Evolutionary conservation across 2,113 vertebrate genomes (phyloP).

Genomic region (Anarhynchus alexandrinus): DNA sequence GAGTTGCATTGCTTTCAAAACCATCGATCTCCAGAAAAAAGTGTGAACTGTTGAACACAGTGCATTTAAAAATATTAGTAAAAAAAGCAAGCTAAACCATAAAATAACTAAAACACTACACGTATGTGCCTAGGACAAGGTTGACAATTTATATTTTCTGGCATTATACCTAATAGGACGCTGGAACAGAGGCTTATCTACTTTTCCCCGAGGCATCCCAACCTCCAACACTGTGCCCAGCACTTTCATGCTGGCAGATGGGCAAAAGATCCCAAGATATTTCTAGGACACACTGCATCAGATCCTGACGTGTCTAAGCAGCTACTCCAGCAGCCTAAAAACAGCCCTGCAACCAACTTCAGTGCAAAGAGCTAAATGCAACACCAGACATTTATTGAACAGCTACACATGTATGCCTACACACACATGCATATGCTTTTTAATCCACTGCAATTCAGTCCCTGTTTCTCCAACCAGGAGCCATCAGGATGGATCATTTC

Average conservation of each 20-base stretch:
- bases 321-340: background rate
- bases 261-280: background rate
- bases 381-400: background rate
- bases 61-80: background rate
- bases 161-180: background rate
- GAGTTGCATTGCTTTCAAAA: constrained; percentile 70
- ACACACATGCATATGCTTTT: background rate
- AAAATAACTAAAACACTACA: background rate
- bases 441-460: background rate
- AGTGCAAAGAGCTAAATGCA: background rate
- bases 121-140: fast-evolving
- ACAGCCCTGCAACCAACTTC: background rate
- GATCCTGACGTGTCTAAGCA: background rate
- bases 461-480: background rate
- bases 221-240: background rate
- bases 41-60: constrained; percentile 69
- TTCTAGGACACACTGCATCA: background rate
- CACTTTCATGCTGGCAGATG: background rate
- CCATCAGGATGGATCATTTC: background rate
- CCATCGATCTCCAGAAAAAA: constrained; percentile 81
- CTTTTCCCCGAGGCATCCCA: background rate
- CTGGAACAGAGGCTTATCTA: background rate
- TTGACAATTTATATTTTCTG: background rate
- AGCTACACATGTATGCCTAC: background rate
- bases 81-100: background rate